Base-by-base conservation (phyloP, 2,888 invertebrate genomes). In the Matsumyia berberina region DNA sequence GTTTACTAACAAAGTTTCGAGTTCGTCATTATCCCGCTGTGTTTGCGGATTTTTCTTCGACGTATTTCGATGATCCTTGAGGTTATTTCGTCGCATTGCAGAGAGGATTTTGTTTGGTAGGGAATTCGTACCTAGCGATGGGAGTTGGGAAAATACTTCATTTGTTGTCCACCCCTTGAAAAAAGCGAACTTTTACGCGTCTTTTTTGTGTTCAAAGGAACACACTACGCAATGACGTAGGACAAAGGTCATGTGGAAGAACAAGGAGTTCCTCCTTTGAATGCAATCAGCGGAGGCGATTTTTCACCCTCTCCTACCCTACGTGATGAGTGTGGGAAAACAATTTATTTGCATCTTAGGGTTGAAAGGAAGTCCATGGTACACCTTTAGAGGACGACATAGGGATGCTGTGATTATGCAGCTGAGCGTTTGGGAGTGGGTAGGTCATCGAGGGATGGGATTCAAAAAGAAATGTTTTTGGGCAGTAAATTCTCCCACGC, bases 1-100 rank as follows among this genome's bases (percentile, higher is more conserved):
- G 83, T 83, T 83, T 83, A 55, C 79, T 64, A 83, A 83, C 83
- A 83, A 83, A 83, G 79, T 83, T 83, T 83, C 67, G 42, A 83
- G 79, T 62, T 79, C 46, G 39, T 33, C 49, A 78, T 60, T 72
- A 73, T 73, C 72, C 60, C 33, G 73, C 79, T 83, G 78, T 73
- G 73, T 67, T n/a, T 72, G 58, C 44, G 72, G 73, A 69, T 62
- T 78, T 77, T 60, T 11, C 44, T 62, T 58, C 64, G 64, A 58
- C 76, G 55, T 49, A 49, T 12, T 62, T 69, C 15, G 35, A 64
- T 58, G 64, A 58, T 76, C 60, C 66, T 82, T 77, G 53, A 77
- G 66, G 73, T 73, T 73, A 62, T 37, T 64, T 12, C 55, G 39
- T 66, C 35, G 44, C 44, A 37, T 2, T 29, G 8, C 5, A 44